These are phyloP conservation scores for Sycobia sp. DNA, from an alignment of 1,140 invertebrate species.

Conservation along the genomic window DNA sequence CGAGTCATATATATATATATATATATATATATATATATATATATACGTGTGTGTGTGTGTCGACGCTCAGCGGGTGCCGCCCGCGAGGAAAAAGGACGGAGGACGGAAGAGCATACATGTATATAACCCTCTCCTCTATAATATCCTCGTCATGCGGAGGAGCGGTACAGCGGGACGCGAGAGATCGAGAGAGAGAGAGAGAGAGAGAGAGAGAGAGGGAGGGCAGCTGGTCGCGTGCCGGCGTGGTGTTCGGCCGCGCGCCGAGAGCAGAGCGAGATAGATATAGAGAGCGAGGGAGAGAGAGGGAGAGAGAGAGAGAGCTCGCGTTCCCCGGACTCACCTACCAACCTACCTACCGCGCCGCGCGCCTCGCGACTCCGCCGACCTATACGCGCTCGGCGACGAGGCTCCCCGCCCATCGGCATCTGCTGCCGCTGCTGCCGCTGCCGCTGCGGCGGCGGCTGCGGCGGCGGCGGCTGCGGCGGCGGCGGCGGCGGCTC, in stretches of 20 bases:
- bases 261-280: not conserved
- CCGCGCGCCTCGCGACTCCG: slow-evolving; percentile 36
- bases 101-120: too few relatives aligned
- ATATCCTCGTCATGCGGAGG: too few relatives aligned
- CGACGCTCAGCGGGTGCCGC: too few relatives aligned
- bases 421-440: slow-evolving; percentile 35
- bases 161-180: not conserved
- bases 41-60: too few relatives aligned
- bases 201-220: slow-evolving; percentile 23
- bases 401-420: slow-evolving; percentile 47
- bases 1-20: too few relatives aligned
- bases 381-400: slow-evolving; percentile 22
- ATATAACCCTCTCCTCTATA: too few relatives aligned
- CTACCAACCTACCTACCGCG: slow-evolving; percentile 56
- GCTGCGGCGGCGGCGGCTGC: too few relatives aligned
- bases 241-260: slow-evolving; percentile 39
- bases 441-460: slow-evolving; percentile 15
- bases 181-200: not conserved
- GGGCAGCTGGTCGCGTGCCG: slow-evolving; percentile 60
- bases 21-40: too few relatives aligned
- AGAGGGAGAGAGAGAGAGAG: slow-evolving; percentile 8
- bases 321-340: slow-evolving; percentile 50
- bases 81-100: too few relatives aligned
- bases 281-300: too few relatives aligned
- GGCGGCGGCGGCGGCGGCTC: slow-evolving; percentile 16